Evolutionary conservation across 1,140 invertebrate species (phyloP), one percentile per base, ranked within the genome.

Genomic region (Cotesia typhae): DNA sequence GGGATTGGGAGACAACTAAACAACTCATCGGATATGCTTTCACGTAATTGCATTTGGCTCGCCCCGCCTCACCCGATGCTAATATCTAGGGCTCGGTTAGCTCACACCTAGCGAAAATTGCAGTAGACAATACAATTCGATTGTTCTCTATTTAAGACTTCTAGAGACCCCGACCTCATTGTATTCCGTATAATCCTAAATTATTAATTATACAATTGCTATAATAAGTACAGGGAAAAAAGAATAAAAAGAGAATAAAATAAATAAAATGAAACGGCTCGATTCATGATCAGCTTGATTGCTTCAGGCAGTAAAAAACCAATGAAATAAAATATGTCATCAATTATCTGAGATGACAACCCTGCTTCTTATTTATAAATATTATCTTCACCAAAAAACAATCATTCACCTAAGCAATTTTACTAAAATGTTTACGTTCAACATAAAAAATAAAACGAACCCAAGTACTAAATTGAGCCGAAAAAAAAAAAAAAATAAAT

Each of bases 41-140:
- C 78, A 76, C 75, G 77, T 82, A 82, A 84, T 84, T 82, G 78
- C 79, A 79, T 79, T 82, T 74, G 81, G 76, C 78, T 77, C 78
- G 79, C 77, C 77, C 75, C 73, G 76, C 75, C 73, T 72, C 75
- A 71, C 75, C 17, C 70, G 53, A 76, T 76, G 75, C 72, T 76
- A 76, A 76, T 76, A 76, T 74, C 70, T 70, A 70, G 74, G 74
- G 74, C 68, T 75, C 57, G 71, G 71, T 75, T 75, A 41, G 57
- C 47, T 59, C 57, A 36, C 38, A 37, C 57, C 67, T 69, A 69
- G 55, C 38, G 55, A 57, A 36, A 36, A 68, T 60, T 60, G 55
- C 67, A 60, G 53, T 47, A 53, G 37, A 60, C 67, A 28, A 28
- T 28, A 28, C 28, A 28, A 3, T 28, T 28, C 28, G 37, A 69